Conservation (phyloP, 2,888 invertebrate genomes). For the Agriotes lineatus region DNA sequence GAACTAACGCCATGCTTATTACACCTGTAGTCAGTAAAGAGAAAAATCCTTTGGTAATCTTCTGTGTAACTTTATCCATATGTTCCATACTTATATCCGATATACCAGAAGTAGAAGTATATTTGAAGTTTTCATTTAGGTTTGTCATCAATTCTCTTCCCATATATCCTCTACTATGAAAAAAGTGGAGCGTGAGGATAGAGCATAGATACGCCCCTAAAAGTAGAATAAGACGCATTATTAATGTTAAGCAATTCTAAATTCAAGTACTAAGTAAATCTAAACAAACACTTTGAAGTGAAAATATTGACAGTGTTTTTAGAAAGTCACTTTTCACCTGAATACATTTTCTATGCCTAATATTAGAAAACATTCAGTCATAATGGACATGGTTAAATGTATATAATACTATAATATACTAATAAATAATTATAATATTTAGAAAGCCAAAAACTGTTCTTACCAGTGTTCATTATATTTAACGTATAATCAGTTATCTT, state of each 20-base stretch:
- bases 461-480: conserved; percentile 27
- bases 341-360: too few species aligned
- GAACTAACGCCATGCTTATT: neutral
- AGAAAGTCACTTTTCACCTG: too few species aligned
- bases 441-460: neutral
- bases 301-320: too few species aligned
- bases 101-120: neutral
- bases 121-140: conserved; percentile 19
- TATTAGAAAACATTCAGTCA: too few species aligned
- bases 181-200: conserved; percentile 24
- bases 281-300: too few species aligned
- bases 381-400: too few species aligned
- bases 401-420: too few species aligned
- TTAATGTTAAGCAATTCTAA: too few species aligned
- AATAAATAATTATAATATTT: too few species aligned
- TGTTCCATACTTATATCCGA: neutral
- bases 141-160: neutral
- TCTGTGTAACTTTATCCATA: neutral
- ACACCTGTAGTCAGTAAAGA: conserved; percentile 2
- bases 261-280: too few species aligned
- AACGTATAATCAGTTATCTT: conserved; percentile 12
- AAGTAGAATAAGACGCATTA: neutral
- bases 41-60: conserved; percentile 2
- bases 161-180: conserved; percentile 1
- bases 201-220: conserved; percentile 26